A percentile compares a stretch with the other conserved stretches of the same genome.
Conservation (phyloP, 92 coral and sea anemone species). For the Ricordea florida region DNA sequence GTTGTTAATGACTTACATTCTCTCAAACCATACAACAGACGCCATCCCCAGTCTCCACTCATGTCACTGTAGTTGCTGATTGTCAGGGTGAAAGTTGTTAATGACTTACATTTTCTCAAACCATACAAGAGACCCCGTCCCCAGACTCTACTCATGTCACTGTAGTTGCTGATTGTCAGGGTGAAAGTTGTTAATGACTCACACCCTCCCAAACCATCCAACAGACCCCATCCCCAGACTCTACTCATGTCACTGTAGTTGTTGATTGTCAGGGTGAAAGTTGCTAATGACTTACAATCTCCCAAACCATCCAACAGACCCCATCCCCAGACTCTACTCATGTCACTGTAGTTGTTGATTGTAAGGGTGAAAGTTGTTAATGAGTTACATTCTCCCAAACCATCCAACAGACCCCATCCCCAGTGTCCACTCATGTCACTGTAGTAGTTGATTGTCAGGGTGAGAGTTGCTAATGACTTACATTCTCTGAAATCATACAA, state of each 20-base stretch:
- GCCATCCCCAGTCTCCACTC: background rate
- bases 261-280: background rate
- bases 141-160: no score
- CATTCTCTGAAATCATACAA: background rate
- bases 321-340: background rate
- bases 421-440: background rate
- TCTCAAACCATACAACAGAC: background rate
- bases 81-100: no score
- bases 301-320: background rate
- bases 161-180: no score
- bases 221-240: background rate
- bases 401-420: background rate
- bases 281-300: background rate
- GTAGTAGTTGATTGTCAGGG: background rate
- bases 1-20: background rate
- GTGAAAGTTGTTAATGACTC: no score
- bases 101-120: no score
- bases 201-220: no score
- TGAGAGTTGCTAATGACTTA: background rate
- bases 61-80: background rate
- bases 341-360: background rate
- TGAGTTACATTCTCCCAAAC: background rate
- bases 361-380: background rate
- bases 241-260: background rate
- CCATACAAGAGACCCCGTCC: no score